Evolutionary conservation across 2,797 vertebrate species (phyloP).

Genomic region (Molossus alvarezi): DNA sequence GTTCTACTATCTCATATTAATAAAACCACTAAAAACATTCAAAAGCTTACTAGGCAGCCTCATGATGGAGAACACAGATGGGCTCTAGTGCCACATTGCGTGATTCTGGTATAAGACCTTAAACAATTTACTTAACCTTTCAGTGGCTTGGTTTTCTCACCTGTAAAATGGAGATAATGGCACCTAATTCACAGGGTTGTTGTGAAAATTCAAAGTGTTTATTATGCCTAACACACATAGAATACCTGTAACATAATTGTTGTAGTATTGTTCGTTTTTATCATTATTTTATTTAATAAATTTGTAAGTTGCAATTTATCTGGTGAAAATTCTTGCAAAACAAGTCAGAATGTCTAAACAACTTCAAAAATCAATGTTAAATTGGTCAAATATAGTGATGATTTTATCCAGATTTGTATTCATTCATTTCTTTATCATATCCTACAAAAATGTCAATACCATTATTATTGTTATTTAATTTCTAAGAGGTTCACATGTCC

Average conservation of each 20-base stretch:
- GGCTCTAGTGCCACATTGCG: neutral
- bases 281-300: constrained; percentile 22
- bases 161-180: neutral
- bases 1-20: neutral
- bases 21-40: neutral
- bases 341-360: constrained; percentile 23
- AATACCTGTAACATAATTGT: neutral
- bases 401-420: constrained; percentile 11
- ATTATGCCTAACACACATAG: constrained; percentile 30
- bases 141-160: constrained; percentile 13
- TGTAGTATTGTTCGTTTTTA: neutral
- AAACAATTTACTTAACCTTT: neutral
- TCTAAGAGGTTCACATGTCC: neutral
- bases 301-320: neutral
- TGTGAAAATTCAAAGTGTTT: neutral
- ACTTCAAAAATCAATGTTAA: constrained; percentile 11
- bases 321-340: constrained; percentile 5
- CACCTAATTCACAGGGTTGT: neutral
- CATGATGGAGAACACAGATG: neutral
- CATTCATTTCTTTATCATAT: constrained; percentile 30
- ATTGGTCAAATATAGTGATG: neutral
- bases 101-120: neutral
- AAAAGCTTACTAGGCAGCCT: neutral
- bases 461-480: constrained; percentile 61
- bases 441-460: neutral